A percentile compares a stretch with the other conserved stretches of the same genome.
Conservation (phyloP, 2,113 vertebrate species). For the Thalassoma bifasciatum region DNA sequence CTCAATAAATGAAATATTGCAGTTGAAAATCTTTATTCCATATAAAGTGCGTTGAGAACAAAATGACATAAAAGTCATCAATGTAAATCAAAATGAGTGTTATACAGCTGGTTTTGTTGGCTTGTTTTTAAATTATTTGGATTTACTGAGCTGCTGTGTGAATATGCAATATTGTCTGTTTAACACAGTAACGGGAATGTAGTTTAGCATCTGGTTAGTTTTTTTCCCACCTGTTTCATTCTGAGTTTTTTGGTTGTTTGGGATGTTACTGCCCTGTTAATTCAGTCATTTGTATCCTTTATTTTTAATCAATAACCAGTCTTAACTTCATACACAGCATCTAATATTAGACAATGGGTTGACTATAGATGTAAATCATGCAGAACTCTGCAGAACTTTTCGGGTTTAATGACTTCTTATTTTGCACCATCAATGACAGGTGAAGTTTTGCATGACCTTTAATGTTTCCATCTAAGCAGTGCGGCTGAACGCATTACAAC, state of each 20-base stretch:
- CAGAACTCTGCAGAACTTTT: neutral
- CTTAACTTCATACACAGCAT: neutral
- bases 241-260: too few relatives aligned
- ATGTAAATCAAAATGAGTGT: too few relatives aligned
- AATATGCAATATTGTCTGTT: neutral
- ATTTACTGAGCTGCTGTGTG: neutral
- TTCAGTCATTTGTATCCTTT: too few relatives aligned
- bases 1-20: too few relatives aligned
- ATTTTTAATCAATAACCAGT: neutral
- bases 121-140: too few relatives aligned
- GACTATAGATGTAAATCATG: neutral
- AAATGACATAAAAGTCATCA: too few relatives aligned
- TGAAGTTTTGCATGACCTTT: neutral
- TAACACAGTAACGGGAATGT: too few relatives aligned
- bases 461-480: neutral
- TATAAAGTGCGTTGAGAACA: too few relatives aligned
- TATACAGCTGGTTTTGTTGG: neutral
- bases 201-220: too few relatives aligned
- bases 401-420: neutral
- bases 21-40: too few relatives aligned
- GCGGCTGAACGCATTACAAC: neutral
- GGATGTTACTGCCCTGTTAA: neutral
- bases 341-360: neutral
- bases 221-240: too few relatives aligned
- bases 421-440: neutral